Conservation (phyloP, 2,113 vertebrate genomes). For the Platysteira castanea region DNA sequence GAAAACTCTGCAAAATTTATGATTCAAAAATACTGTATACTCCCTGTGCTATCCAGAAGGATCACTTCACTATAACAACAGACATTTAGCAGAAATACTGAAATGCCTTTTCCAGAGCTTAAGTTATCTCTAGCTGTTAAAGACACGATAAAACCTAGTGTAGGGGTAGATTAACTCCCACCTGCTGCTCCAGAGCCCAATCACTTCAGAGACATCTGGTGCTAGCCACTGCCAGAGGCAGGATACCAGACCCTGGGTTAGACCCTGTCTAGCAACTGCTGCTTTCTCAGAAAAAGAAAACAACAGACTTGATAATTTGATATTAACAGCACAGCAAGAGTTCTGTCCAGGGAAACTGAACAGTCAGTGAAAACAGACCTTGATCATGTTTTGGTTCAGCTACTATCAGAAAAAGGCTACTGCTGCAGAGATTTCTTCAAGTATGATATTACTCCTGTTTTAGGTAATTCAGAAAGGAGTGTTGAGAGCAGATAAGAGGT, state of each 20-base stretch:
- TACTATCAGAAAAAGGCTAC: neutral
- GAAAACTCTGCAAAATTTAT: neutral
- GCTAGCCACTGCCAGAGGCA: neutral
- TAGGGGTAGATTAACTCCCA: neutral
- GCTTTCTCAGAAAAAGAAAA: neutral
- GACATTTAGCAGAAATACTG: neutral
- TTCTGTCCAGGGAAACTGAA: neutral
- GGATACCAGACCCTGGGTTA: neutral
- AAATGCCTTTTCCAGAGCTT: neutral
- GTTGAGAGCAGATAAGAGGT: neutral
- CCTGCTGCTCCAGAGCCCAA: neutral
- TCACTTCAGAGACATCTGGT: neutral
- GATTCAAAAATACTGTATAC: neutral
- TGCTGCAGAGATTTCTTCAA: neutral
- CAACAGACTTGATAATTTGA: neutral
- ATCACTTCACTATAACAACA: neutral
- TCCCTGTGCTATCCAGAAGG: neutral
- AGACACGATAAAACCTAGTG: neutral
- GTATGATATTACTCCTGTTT: neutral
- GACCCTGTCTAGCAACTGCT: neutral
- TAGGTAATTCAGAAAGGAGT: neutral
- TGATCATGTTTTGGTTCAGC: neutral
- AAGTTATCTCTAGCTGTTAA: neutral
- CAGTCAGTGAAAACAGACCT: neutral
- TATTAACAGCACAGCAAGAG: neutral